Evolutionary conservation across 2,797 vertebrate genomes (phyloP), one percentile per base, ranked within the genome.

Genomic region (Coregonus sp.): DNA sequence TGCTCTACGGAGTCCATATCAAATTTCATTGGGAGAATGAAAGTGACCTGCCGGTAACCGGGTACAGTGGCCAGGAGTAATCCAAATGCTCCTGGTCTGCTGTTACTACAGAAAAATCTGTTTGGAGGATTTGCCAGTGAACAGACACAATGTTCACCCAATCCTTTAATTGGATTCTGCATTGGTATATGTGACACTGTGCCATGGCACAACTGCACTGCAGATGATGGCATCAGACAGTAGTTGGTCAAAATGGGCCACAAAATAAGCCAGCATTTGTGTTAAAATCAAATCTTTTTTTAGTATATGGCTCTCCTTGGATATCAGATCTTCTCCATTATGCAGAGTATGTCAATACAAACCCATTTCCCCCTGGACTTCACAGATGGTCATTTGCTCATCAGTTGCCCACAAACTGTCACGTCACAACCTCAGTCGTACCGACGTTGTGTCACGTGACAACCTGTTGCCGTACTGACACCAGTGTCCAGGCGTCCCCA

Each of bases 71-170:
- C 29, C 65, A 67, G 25, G 12, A 67, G 12, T 31, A 33, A 33
- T 9, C 4, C 4, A 33, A 59, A 20, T 20, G 56, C 40, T 47
- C 40, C 52, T 63, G 67, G 68, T 71, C 65, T 80, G 73, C 75
- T 75, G 76, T 73, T 78, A 80, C 80, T 76, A 69, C 56, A 61
- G 56, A 7, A n/a, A 78, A 84, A 81, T 74, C 79, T 74, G 76
- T 76, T 78, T 67, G 67, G 71, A 40, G 71, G 82, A 74, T 80
- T 78, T 74, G 56, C 74, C n/a, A 40, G 56, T 61, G 56, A 61
- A 61, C 52, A 67, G 59, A 81, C 74, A 71, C 66, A 52, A 12
- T 9, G 51, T 59, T 69, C 72, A 66, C 70, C 73, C 70, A 80
- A 78, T 78, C 79, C 31, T 6, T 47, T 80, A 78, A 80, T 81